Evolutionary conservation across 2,113 vertebrate genomes (phyloP).

Genomic region (Parus major): DNA sequence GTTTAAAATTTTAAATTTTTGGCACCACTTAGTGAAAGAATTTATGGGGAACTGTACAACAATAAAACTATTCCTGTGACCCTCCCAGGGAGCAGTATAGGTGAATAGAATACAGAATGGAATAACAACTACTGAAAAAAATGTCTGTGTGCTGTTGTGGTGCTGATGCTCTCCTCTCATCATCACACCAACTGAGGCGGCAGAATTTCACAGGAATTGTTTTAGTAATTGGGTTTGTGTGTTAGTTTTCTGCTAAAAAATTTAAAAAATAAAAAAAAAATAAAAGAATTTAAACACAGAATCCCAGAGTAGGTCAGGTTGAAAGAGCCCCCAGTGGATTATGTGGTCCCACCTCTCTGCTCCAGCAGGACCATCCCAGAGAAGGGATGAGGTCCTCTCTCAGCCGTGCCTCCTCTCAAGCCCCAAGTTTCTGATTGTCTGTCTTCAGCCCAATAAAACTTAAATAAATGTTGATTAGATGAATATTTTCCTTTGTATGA

Average conservation of each 20-base stretch:
- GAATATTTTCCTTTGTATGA: not conserved
- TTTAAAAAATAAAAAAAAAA: not conserved
- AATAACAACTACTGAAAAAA: not conserved
- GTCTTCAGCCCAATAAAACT: not conserved
- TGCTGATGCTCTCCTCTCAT: not conserved
- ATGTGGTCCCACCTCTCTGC: not conserved
- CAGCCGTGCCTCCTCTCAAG: too few species aligned
- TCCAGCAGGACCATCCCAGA: not conserved
- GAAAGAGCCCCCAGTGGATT: not conserved
- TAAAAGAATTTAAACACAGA: too few species aligned
- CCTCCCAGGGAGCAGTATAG: rapidly evolving
- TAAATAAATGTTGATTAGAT: not conserved
- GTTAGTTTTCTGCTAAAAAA: not conserved
- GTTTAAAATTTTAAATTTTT: not conserved
- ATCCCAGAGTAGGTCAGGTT: too few species aligned
- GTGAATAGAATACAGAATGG: too few species aligned
- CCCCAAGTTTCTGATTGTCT: not conserved
- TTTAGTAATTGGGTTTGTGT: not conserved
- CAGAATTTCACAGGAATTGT: not conserved
- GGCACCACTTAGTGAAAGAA: not conserved
- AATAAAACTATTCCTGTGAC: not conserved
- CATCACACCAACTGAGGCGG: not conserved
- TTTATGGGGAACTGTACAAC: not conserved
- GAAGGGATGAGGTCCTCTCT: not conserved
- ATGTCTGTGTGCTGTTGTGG: rapidly evolving